Evolutionary conservation across 1,140 invertebrate genomes (phyloP), one percentile per base, ranked within the genome.

Genomic region (Solenopsis fugax): DNA sequence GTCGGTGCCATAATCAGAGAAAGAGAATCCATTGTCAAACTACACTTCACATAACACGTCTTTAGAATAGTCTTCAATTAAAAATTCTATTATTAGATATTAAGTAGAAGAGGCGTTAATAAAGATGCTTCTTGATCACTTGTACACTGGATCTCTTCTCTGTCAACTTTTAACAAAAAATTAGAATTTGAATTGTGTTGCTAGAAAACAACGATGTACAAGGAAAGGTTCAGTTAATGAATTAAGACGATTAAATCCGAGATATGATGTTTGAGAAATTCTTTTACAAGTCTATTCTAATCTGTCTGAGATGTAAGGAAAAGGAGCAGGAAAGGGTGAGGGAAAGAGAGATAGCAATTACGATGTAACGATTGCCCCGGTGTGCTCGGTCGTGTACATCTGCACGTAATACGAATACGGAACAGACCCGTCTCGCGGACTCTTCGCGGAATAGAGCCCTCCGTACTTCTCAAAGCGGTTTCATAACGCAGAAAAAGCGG

Each of bases 401-500:
- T 56, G 34, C 82, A 76, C 62, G 88, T 89, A 87, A 90, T 86
- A 78, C 54, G 85, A 88, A 77, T 82, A 76, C 65, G 52, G 82
- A 86, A 82, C 86, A 84, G 81, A 72, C 24, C 56, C 16, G 52
- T 64, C 87, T 85, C 72, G 78, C 77, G 84, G 77, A 58, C 45
- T 82, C 73, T 60, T 72, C 62, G 58, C 76, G 60, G 80, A 84
- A 84, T 84, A 75, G 85, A 77, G 52, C 86, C 60, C 64, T 71
- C 69, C 75, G 90, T 76, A 85, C 80, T 82, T 84, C 78, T 76
- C 58, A 90, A 88, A 89, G 88, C 86, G 90, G 73, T 89, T 91
- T 77, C 75, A 89, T 87, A 91, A 90, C 88, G 86, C 71, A 89
- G 87, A 91, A 90, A 88, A 89, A 92, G 85, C 81, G 71, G 72